Base-by-base conservation (phyloP, 2,113 vertebrate genomes). In the Spheniscus mendiculus region DNA sequence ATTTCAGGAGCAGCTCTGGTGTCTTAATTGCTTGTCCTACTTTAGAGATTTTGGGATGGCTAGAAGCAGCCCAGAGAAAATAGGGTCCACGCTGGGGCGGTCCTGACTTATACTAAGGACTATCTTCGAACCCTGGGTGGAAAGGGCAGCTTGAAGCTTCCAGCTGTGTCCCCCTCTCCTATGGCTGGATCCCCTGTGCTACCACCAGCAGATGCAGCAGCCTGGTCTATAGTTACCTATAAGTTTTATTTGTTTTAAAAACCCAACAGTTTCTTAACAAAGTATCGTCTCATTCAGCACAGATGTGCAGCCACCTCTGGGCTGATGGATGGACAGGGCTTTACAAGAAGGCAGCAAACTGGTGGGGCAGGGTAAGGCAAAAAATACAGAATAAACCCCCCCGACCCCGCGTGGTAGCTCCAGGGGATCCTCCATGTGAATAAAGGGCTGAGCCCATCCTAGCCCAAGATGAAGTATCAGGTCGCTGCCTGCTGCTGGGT, bases 21-120 rank as follows among this genome's bases (percentile, higher is more conserved):
- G 53, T 65, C 53, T 90, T 93, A 92, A 92, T 92, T 94, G 62
- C 62, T 83, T 96, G 93, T 62, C 87, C 92, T 89, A 83, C 42
- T 95, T 96, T 62, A 73, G 53, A 77, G 53, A 62, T 87, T 93
- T 87, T 63, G 44, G 77, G 63, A 91, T 74, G 55, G 9, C 80
- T 93, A 47, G 38, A 94, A 74, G 80, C 63, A 89, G 52, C 61
- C 38, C 36, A 32, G 21, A 87, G 58, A 52, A 96, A 96, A 87
- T 7, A 52, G 27, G 26, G 69, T 89, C 89, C 61, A 85, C 1
- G 4, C 78, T 79, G 49, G 14, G 40, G 10, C 3, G 1, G 21
- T 69, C 29, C 88, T 87, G 44, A 34, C 89, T 95, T 78, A 81
- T 55, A 26, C 27, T 1, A 71, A 74, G 71, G 52, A n/a, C 21